phyloP scores from a whole-genome alignment of 2,797 vertebrate species.

The Staurois parvus region DNA sequence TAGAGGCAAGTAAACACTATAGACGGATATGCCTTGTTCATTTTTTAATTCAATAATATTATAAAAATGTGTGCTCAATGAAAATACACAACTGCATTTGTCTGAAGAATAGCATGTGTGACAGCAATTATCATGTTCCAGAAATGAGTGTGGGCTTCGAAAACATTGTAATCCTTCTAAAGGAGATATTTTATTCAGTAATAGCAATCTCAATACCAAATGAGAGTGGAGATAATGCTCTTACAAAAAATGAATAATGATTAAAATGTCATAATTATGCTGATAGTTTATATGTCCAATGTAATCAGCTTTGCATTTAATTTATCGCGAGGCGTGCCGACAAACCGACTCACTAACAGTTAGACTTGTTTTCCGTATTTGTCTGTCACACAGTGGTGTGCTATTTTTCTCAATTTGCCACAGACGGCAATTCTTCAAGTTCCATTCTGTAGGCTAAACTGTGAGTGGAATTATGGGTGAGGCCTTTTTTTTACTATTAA shows the following conservation, averaged over 20 bases:
- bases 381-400: constrained; percentile 78
- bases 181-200: constrained; percentile 81
- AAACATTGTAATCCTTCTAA: constrained; percentile 72
- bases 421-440: constrained; percentile 73
- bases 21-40: too few relatives aligned
- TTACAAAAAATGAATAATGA: constrained; percentile 84
- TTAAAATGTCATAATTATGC: constrained; percentile 86
- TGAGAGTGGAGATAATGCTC: constrained; percentile 82
- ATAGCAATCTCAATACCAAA: constrained; percentile 84
- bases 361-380: constrained; percentile 79
- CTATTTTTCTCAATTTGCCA: constrained; percentile 73
- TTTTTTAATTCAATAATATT: too few relatives aligned
- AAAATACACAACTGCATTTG: too few relatives aligned
- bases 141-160: constrained; percentile 3
- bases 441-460: constrained; percentile 64
- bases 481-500: constrained; percentile 8
- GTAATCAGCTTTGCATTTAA: constrained; percentile 83
- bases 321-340: constrained; percentile 83
- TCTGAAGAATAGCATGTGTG: too few relatives aligned
- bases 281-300: constrained; percentile 82
- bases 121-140: neutral
- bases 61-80: too few relatives aligned
- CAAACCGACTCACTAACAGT: constrained; percentile 83
- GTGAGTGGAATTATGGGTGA: constrained; percentile 48
- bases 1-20: too few relatives aligned